Conservation (phyloP, 2,888 invertebrate species). For the Platycheirus rosarum region DNA sequence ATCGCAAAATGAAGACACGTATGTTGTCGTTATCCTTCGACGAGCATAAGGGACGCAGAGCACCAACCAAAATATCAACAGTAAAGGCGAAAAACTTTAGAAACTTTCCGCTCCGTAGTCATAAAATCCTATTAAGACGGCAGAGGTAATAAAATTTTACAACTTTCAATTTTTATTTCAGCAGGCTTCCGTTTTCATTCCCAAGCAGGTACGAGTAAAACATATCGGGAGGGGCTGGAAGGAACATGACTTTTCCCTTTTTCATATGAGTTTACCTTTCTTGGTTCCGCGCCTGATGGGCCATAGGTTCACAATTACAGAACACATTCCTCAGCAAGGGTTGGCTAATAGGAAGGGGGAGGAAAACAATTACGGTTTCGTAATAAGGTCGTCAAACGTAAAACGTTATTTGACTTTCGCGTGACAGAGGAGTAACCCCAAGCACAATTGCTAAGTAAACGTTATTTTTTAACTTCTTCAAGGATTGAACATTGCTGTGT, state of each 20-base stretch:
- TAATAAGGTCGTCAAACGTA: constrained; percentile 65
- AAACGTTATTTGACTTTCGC: constrained; percentile 71
- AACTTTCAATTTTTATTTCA: constrained; percentile 81
- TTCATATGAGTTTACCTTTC: constrained; percentile 39
- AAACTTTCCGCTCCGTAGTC: constrained; percentile 61
- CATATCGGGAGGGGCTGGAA: not conserved
- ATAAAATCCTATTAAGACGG: constrained; percentile 72
- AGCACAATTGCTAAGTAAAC: not conserved
- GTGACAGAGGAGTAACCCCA: constrained; percentile 46
- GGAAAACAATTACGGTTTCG: constrained; percentile 63
- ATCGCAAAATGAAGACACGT: constrained; percentile 58
- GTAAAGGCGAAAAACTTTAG: constrained; percentile 49
- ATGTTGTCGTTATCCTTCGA: constrained; percentile 64
- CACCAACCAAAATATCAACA: constrained; percentile 15
- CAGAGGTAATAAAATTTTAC: constrained; percentile 79
- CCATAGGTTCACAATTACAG: constrained; percentile 64
- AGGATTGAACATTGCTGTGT: not conserved
- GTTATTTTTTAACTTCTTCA: not conserved
- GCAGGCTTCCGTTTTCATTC: constrained; percentile 58
- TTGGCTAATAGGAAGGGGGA: not conserved
- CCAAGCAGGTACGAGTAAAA: not conserved
- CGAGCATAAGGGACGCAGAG: constrained; percentile 10
- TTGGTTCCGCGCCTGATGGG: not conserved
- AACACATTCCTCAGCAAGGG: constrained; percentile 16
- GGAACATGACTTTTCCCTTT: constrained; percentile 9